phyloP scores from a whole-genome alignment of 1,140 invertebrate genomes.

The Aethina tumida region DNA sequence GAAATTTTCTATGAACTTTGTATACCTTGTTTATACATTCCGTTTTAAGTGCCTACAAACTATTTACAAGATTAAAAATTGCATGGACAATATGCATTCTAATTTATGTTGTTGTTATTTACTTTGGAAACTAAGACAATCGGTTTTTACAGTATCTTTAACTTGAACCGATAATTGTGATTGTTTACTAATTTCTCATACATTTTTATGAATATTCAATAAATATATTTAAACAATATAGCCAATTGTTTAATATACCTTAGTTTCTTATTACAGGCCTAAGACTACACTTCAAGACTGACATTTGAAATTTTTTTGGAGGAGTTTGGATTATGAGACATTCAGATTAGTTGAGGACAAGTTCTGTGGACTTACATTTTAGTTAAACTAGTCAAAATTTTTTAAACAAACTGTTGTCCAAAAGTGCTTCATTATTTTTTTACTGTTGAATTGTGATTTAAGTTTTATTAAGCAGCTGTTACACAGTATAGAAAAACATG shows the following conservation, averaged over 20 bases:
- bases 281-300: constrained; percentile 35
- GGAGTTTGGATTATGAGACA: constrained; percentile 34
- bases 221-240: constrained; percentile 19
- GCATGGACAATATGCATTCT: constrained; percentile 14
- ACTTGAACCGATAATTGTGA: constrained; percentile 17
- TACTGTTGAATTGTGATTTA: no score
- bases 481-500: no score
- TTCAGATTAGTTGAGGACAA: constrained; percentile 37
- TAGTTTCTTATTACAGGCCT: constrained; percentile 35
- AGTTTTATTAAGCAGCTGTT: no score
- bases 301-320: constrained; percentile 38
- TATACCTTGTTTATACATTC: constrained; percentile 14
- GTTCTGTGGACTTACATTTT: constrained; percentile 36
- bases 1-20: constrained; percentile 6
- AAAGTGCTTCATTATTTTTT: no score
- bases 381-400: no score
- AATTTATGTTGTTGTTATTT: constrained; percentile 7
- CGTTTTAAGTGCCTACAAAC: constrained; percentile 19
- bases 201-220: constrained; percentile 22
- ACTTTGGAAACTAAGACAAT: constrained; percentile 13
- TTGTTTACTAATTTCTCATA: constrained; percentile 20
- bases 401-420: no score
- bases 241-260: constrained; percentile 27
- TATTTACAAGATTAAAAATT: constrained; percentile 15
- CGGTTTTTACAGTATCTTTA: constrained; percentile 18